Evolutionary conservation across 2,113 vertebrate genomes (phyloP).

Genomic region (Madoqua kirkii): DNA sequence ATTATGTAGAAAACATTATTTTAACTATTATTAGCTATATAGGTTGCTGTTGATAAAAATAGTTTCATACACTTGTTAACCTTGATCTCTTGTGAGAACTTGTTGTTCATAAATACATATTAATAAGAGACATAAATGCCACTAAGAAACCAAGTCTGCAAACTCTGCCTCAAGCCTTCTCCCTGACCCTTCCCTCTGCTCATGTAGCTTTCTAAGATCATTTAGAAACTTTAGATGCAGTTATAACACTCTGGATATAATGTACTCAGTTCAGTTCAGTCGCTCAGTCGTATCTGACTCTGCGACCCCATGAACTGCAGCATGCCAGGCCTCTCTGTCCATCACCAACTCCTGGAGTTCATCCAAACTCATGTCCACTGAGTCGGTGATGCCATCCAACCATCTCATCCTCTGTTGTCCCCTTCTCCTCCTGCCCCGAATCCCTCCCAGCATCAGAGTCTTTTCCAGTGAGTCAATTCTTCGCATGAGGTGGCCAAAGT

Average conservation of each 20-base stretch:
- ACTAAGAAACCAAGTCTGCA: not conserved
- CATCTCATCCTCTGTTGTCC: no score
- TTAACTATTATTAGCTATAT: not conserved
- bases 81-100: rapidly evolving
- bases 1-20: not conserved
- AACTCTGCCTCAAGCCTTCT: not conserved
- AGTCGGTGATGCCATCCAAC: no score
- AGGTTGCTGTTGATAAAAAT: not conserved
- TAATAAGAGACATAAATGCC: not conserved
- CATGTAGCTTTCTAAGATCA: not conserved
- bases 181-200: not conserved
- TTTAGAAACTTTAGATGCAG: not conserved
- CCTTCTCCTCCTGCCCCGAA: no score
- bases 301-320: no score
- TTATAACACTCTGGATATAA: not conserved
- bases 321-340: no score
- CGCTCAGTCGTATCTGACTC: rapidly evolving
- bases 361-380: no score
- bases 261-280: no score
- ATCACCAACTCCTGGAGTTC: no score
- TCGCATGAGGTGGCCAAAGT: no score
- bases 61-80: not conserved
- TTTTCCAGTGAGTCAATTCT: no score
- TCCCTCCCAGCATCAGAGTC: no score
- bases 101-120: rapidly evolving